Base-by-base conservation (phyloP, 2,113 vertebrate species). In the Rhodinocichla rosea region DNA sequence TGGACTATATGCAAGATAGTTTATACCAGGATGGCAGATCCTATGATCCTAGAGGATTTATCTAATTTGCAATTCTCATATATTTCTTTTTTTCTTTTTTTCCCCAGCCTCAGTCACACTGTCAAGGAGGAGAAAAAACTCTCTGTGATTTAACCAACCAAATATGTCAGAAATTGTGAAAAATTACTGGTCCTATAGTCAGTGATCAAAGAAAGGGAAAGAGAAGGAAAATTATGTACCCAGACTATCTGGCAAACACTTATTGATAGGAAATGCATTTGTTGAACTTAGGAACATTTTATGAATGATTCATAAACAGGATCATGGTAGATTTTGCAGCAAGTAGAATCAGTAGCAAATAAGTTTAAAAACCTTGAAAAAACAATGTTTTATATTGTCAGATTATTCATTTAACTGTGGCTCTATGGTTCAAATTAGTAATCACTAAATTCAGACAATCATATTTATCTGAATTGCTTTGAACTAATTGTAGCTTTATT, bases 221-320 rank as follows among this genome's bases (percentile, higher is more conserved):
- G 28, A 62, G 49, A 74, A 78, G 39, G 50, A 69, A 93, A 93
- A 88, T 90, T 83, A 93, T 65, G 77, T 52, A 80, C 64, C 50
- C 68, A 86, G 87, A 63, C 52, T 87, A 55, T 89, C 39, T 78
- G 68, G 73, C 15, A 91, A 94, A 77, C 30, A 53, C 19, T 91
- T 95, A 85, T 33, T 83, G 94, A 92, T 76, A 74, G 59, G 35
- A 96, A 88, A 91, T 74, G 74, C 45, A 63, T 92, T 83, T 90
- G 63, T 80, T 59, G 53, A 83, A 85, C 9, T 87, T 79, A 74
- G 35, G 57, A 89, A 65, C 1, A 3, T 65, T 47, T 69, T 60
- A 85, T 94, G 90, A 94, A 95, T 93, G 47, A 95, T 94, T 91
- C 84, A 92, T 92, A 70, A 87, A 53, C 18, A 83, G 45, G 50